These are phyloP conservation scores for Mormyrus hasselquistii DNA, from an alignment of 2,797 vertebrate genomes.

Conservation along the genomic window DNA sequence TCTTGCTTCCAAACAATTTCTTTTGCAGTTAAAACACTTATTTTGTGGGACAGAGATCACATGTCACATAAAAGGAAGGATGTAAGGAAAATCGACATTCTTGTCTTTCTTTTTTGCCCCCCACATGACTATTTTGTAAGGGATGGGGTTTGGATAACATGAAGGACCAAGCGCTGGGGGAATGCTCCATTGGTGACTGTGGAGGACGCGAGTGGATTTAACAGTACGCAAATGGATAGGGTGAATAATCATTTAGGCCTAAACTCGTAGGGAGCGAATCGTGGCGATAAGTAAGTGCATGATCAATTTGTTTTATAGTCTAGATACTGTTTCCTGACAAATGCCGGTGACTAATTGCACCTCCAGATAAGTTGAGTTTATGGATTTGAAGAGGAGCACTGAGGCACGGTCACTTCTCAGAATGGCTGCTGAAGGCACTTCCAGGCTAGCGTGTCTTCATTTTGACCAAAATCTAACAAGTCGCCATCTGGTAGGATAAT, in stretches of 20 bases:
- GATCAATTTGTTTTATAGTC: slow-evolving; percentile 48
- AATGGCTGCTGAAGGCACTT: slow-evolving; percentile 66
- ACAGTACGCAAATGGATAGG: slow-evolving; percentile 55
- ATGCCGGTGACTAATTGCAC: slow-evolving; percentile 39
- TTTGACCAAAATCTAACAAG: slow-evolving; percentile 42
- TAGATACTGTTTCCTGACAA: slow-evolving; percentile 41
- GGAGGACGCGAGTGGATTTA: slow-evolving; percentile 40
- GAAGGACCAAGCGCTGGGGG: slow-evolving; percentile 63
- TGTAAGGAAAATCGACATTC: slow-evolving; percentile 42
- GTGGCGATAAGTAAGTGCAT: slow-evolving; percentile 45
- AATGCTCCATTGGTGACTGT: slow-evolving; percentile 56
- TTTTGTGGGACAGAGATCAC: slow-evolving; percentile 61
- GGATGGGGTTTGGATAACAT: slow-evolving; percentile 32
- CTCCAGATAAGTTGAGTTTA: slow-evolving; percentile 57
- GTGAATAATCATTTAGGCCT: slow-evolving; percentile 45
- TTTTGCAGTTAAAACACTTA: slow-evolving; percentile 73
- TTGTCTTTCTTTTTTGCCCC: slow-evolving; percentile 48
- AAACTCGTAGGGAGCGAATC: slow-evolving; percentile 39
- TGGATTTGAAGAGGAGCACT: slow-evolving; percentile 67
- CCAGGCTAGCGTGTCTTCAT: slow-evolving; percentile 56
- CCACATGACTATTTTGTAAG: slow-evolving; percentile 43
- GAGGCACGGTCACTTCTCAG: slow-evolving; percentile 61
- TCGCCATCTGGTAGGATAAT: slow-evolving; percentile 33
- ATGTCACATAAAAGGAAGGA: slow-evolving; percentile 56
- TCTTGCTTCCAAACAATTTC: slow-evolving; percentile 92